Evolutionary conservation across 2,797 vertebrate species (phyloP), one percentile per base, ranked within the genome.

Genomic region (Aldrovandia affinis): DNA sequence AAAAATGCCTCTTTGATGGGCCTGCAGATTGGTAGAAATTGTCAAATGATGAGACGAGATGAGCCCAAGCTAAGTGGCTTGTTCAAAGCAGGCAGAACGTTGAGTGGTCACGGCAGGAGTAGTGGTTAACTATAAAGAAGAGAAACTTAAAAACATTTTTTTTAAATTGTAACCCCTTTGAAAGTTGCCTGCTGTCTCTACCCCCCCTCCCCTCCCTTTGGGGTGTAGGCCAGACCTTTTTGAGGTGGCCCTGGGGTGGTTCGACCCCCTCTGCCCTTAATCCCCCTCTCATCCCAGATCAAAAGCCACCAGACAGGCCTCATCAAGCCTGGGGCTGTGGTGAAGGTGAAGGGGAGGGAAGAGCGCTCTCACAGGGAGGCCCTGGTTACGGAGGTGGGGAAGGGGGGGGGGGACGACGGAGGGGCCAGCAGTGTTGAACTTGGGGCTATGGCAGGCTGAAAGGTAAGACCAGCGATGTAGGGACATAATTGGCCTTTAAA

Each of bases 201-300:
- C 14, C 30, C 7, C 65, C 8, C 1, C 8, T 2, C 28, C 63
- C 63, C 2, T 9, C 3, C 65, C 14, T 6, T 33, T 36, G 30
- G 36, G 33, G 65, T 70, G 33, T 36, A 70, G 14, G 65, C 28
- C 65, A 70, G 33, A 39, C 12, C n/a, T 70, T 36, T 70, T 3
- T 18, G 33, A 3, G 14, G 14, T 36, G 18, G 0, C 65, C 92
- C 90, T 90, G 86, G 81, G 93, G 93, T 61, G 18, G 61, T 9
- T 91, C 89, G 82, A 82, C 80, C 28, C 36, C 83, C 85, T 65
- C 65, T 70, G 85, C 85, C 92, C 94, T 94, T 94, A 92, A 92
- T 93, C 92, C 93, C 47, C 77, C 87, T 83, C 54, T 63, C 86
- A 0, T 81, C 92, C 91, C 92, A 92, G 81, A 93, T 92, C 91